A percentile compares a stretch with the other conserved stretches of the same genome.
These are phyloP conservation scores for Hesperophylax magnus DNA, from an alignment of 1,140 invertebrate species.

Conservation along the genomic window DNA sequence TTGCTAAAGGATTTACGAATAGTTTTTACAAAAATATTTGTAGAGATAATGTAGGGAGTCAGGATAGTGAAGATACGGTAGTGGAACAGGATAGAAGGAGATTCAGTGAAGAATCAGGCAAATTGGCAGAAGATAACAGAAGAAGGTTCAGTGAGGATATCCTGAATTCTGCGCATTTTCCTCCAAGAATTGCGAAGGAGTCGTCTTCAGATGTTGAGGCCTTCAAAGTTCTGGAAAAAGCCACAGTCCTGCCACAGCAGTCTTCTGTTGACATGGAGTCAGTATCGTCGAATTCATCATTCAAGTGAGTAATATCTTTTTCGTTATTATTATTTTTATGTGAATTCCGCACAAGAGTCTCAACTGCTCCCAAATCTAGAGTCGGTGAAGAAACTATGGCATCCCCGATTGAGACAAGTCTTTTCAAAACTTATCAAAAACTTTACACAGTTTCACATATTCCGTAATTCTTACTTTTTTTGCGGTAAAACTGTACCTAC, in stretches of 20 bases:
- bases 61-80: conserved; percentile 25
- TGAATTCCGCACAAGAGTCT: no score
- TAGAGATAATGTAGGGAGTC: conserved; percentile 34
- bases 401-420: no score
- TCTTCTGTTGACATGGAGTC: conserved; percentile 33
- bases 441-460: no score
- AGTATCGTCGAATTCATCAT: conserved; percentile 37
- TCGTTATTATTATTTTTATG: no score
- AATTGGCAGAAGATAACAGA: neutral
- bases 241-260: neutral
- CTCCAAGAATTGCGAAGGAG: neutral
- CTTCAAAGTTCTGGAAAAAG: conserved; percentile 41
- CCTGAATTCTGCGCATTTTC: neutral
- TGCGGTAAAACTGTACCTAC: no score
- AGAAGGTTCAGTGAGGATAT: neutral
- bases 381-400: no score
- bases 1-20: conserved; percentile 47
- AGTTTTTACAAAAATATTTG: conserved; percentile 51
- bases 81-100: neutral
- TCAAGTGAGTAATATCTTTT: conserved; percentile 31
- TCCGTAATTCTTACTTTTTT: no score
- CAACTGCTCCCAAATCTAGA: no score
- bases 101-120: conserved; percentile 16
- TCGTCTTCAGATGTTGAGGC: conserved; percentile 15
- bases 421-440: no score